Evolutionary conservation across 2,888 invertebrate genomes (phyloP).

Genomic region (Oxyteleia sp.): DNA sequence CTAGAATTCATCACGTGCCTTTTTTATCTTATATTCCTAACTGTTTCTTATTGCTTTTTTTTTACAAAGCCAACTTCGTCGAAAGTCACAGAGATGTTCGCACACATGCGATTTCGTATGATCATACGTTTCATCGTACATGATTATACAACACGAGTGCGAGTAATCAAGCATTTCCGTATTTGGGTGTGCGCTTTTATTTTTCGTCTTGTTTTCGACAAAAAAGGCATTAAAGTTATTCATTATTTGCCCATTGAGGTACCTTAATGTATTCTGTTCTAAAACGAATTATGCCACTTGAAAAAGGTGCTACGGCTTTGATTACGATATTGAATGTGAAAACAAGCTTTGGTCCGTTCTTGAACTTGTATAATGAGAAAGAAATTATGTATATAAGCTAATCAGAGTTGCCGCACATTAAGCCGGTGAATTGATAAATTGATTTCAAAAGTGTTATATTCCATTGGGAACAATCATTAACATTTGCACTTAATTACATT

Average conservation of each 20-base stretch:
- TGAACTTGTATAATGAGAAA: slow-evolving; percentile 48
- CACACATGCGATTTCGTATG: slow-evolving; percentile 27
- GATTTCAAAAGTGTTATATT: slow-evolving; percentile 19
- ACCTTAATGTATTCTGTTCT: not conserved
- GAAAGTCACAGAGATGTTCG: slow-evolving; percentile 25
- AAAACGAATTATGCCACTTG: too few relatives aligned
- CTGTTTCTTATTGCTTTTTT: slow-evolving; percentile 49
- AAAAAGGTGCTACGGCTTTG: too few relatives aligned
- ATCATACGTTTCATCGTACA: slow-evolving; percentile 19
- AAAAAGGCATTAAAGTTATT: slow-evolving; percentile 15
- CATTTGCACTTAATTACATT: slow-evolving; percentile 31
- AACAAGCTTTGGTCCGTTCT: slow-evolving; percentile 5
- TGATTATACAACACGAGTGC: slow-evolving; percentile 52
- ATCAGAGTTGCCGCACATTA: slow-evolving; percentile 35
- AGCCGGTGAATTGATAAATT: slow-evolving; percentile 23
- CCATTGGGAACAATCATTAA: slow-evolving; percentile 33
- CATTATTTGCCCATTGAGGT: slow-evolving; percentile 30
- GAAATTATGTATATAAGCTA: slow-evolving; percentile 41
- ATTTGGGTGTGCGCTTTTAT: slow-evolving; percentile 30
- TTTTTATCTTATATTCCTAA: too few relatives aligned
- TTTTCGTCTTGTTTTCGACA: not conserved
- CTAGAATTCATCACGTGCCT: slow-evolving; percentile 27
- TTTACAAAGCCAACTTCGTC: slow-evolving; percentile 7
- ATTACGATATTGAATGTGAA: slow-evolving; percentile 19
- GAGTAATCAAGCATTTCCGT: slow-evolving; percentile 38